Evolutionary conservation across 2,113 vertebrate genomes (phyloP), one percentile per base, ranked within the genome.

Genomic region (Agelaius tricolor): DNA sequence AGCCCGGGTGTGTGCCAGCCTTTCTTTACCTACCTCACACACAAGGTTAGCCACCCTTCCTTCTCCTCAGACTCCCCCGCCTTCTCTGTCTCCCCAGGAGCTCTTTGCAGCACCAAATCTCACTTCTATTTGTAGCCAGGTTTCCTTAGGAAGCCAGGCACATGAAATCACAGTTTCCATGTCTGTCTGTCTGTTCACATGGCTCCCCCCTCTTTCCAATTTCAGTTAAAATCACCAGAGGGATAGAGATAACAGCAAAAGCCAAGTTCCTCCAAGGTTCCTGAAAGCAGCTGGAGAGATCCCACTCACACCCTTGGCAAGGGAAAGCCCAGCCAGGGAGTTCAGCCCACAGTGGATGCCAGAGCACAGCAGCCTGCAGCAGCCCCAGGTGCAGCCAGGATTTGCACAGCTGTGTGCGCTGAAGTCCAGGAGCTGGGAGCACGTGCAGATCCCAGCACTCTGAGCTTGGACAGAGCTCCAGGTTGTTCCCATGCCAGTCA

Each of bases 101-200:
- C 30, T 52, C 54, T 83, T 33, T 80, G 67, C 59, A 88, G 87
- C 79, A 96, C 63, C 73, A 63, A 80, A 94, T 74, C 94, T 90
- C 72, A 27, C 63, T 93, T 86, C 79, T 84, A 30, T 89, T 87
- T 58, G 81, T 66, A 85, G 90, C 87, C 74, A 90, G 87, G 82
- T 87, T 94, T 95, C 92, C 92, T 93, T 79, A 89, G 92, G 90
- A 90, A 96, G 92, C 78, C 87, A 79, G 87, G 78, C 78, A 63
- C 49, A 79, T 85, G 81, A 95, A 94, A 91, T 85, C 94, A 96
- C 71, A 84, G 69, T 96, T 95, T 95, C 84, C 87, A 79, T 15
- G 71, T 84, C 90, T 84, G 89, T 76, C 73, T 90, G 63, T 21
- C 86, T 84, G 69, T 78, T 89, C 77, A 37, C 49, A 37, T 73